Conservation (phyloP, 2,113 vertebrate species). For the Sinocyclocheilus anshuiensis region DNA sequence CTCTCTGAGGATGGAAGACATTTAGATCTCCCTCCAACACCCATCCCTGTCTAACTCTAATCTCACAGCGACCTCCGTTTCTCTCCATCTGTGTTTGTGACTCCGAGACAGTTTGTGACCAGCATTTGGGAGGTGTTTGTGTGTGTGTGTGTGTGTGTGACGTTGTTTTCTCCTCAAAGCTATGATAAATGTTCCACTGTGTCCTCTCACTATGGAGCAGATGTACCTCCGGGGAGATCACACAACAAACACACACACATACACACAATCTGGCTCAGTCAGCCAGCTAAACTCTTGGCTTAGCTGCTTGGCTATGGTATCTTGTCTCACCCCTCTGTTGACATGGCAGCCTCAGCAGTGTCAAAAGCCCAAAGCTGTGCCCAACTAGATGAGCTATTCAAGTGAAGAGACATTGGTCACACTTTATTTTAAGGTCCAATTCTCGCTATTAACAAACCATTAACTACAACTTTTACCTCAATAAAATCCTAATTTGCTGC, state of each 20-base stretch:
- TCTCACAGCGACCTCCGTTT: conserved; percentile 10
- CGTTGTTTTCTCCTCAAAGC: conserved; percentile 47
- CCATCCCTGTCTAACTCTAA: conserved; percentile 20
- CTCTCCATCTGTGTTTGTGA: conserved; percentile 46
- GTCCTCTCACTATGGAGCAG: conserved; percentile 47
- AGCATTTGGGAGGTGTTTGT: conserved; percentile 31
- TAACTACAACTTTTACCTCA: too few relatives aligned
- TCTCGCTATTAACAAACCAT: too few relatives aligned
- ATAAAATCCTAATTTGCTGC: too few relatives aligned
- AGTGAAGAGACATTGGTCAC: conserved; percentile 2
- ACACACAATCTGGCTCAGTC: conserved; percentile 29
- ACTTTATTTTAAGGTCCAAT: too few relatives aligned
- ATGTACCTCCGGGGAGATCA: conserved; percentile 41
- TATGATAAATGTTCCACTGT: conserved; percentile 51
- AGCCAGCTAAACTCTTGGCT: conserved; percentile 42
- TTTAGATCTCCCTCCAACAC: conserved; percentile 16
- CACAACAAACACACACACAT: conserved; percentile 28
- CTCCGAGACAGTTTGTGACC: conserved; percentile 29
- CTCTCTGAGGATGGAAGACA: background rate
- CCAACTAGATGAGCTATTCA: conserved; percentile 22
- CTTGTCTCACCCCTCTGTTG: conserved; percentile 26
- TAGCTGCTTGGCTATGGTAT: conserved; percentile 23
- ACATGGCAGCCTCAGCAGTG: conserved; percentile 39
- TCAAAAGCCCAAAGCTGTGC: conserved; percentile 31
- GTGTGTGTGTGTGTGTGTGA: conserved; percentile 19